These are phyloP conservation scores for Panthera uncia DNA, from an alignment of 2,113 vertebrate genomes.

Conservation along the genomic window DNA sequence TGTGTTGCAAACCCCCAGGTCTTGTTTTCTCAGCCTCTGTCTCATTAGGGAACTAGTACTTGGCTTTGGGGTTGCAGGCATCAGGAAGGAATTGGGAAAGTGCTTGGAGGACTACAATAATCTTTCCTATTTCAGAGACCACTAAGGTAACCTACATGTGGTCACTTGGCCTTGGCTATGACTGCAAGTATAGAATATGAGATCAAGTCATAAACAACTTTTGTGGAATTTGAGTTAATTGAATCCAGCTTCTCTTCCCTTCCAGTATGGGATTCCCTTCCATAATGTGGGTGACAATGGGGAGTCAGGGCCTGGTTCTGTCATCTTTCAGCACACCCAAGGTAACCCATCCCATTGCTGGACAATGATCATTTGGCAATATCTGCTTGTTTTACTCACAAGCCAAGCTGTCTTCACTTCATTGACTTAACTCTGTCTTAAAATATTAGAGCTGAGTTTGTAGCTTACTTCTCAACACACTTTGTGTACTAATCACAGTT, in stretches of 20 bases:
- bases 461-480: neutral
- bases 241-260: neutral
- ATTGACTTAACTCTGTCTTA: neutral
- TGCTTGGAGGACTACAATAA: neutral
- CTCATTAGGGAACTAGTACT: neutral
- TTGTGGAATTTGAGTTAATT: neutral
- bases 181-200: neutral
- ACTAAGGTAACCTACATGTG: neutral
- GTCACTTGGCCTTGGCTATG: neutral
- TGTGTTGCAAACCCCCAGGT: neutral
- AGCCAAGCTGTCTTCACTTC: neutral
- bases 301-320: too few species aligned
- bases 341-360: neutral
- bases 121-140: neutral
- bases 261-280: neutral
- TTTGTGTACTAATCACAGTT: neutral
- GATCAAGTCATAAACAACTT: neutral
- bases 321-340: neutral
- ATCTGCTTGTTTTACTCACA: neutral
- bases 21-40: neutral
- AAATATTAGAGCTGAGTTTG: neutral
- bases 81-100: neutral
- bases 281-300: neutral
- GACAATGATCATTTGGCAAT: neutral
- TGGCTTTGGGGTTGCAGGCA: neutral